Percentiles rank a stretch among this genome's conserved stretches.
Evolutionary conservation across 2,113 vertebrate species (phyloP).

Genomic region (Phylloscopus trochiloides): DNA sequence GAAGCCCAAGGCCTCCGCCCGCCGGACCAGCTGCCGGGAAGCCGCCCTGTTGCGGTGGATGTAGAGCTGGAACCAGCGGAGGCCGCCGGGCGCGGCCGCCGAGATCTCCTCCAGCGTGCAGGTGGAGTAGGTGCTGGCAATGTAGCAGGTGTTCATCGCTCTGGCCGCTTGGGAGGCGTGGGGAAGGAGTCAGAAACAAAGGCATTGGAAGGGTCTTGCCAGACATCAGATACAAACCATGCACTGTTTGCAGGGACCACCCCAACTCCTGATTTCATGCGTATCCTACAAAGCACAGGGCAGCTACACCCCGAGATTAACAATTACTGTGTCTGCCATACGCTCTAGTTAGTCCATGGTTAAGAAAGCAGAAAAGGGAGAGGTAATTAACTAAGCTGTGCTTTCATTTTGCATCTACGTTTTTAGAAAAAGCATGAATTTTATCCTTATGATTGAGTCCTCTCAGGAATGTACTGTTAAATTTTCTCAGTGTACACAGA

Average conservation of each 20-base stretch:
- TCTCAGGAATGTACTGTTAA: not conserved
- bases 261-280: not conserved
- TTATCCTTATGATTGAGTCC: not conserved
- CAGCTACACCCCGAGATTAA: accelerated
- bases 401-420: not conserved
- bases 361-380: not conserved
- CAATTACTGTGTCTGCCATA: not conserved
- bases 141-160: constrained; percentile 81
- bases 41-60: constrained; percentile 82
- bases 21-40: constrained; percentile 82
- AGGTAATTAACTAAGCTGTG: not conserved
- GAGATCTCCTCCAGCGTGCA: constrained; percentile 88
- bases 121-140: constrained; percentile 88
- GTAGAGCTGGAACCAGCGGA: constrained; percentile 94
- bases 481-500: not conserved
- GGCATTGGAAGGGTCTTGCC: accelerated
- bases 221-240: not conserved
- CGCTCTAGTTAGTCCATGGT: not conserved
- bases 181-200: not conserved
- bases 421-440: not conserved
- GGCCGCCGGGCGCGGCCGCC: constrained; percentile 74
- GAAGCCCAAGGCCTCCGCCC: constrained; percentile 83
- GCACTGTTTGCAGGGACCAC: not conserved
- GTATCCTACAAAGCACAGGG: not conserved
- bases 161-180: constrained; percentile 78